These are phyloP conservation scores for Diorhabda elongata DNA, from an alignment of 1,140 invertebrate species.

Conservation along the genomic window DNA sequence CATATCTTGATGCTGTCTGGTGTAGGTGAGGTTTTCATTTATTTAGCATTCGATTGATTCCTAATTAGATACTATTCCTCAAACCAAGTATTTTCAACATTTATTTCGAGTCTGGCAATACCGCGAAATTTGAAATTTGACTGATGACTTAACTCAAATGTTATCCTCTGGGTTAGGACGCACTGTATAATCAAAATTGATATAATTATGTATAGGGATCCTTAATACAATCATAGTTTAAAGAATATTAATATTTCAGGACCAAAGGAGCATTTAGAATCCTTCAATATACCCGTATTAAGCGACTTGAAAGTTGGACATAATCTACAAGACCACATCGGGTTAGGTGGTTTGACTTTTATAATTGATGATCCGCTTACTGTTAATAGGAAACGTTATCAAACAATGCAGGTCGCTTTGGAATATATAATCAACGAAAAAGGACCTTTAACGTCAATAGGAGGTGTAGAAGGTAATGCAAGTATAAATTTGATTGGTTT, in stretches of 20 bases:
- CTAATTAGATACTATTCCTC: too few relatives aligned
- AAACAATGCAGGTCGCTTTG: slow-evolving; percentile 70
- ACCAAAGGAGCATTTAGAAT: slow-evolving; percentile 69
- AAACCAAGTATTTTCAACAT: too few relatives aligned
- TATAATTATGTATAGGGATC: too few relatives aligned
- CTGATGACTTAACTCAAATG: too few relatives aligned
- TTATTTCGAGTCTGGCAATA: too few relatives aligned
- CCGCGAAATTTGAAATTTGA: too few relatives aligned
- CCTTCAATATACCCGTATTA: slow-evolving; percentile 70
- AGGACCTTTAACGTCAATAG: slow-evolving; percentile 72
- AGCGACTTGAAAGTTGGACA: slow-evolving; percentile 74
- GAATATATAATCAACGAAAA: slow-evolving; percentile 76
- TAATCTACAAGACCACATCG: slow-evolving; percentile 82
- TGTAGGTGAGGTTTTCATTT: slow-evolving; percentile 46
- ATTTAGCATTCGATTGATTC: too few relatives aligned
- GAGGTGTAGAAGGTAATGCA: slow-evolving; percentile 62
- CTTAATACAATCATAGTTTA: too few relatives aligned
- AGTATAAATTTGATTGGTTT: too few relatives aligned
- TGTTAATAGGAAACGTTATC: slow-evolving; percentile 71
- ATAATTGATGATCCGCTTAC: slow-evolving; percentile 74
- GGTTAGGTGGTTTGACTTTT: slow-evolving; percentile 77
- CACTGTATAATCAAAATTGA: too few relatives aligned
- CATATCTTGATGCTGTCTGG: slow-evolving; percentile 88
- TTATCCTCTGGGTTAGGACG: too few relatives aligned
- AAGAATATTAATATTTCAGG: slow-evolving; percentile 40